Percentiles rank a stretch among this genome's conserved stretches.
phyloP scores from a whole-genome alignment of 2,113 vertebrate genomes.

The Tonatia bakeri region DNA sequence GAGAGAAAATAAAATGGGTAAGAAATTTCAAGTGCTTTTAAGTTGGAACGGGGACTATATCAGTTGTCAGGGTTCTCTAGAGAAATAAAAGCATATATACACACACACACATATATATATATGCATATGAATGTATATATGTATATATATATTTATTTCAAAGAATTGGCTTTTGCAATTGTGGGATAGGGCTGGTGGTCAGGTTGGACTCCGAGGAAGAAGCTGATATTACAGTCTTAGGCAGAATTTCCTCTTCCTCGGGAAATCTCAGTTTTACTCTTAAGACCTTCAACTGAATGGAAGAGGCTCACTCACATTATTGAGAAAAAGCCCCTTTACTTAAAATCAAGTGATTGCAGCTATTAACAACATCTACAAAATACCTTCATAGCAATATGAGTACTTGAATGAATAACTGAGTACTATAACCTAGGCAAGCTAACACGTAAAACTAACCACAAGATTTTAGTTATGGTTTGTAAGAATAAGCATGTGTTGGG shows the following conservation, averaged over 20 bases:
- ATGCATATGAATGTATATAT: no score
- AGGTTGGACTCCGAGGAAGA: neutral
- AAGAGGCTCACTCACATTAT: neutral
- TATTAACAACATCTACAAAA: neutral
- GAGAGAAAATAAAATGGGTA: neutral
- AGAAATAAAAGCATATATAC: neutral
- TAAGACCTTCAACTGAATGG: neutral
- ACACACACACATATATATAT: neutral
- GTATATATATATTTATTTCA: neutral
- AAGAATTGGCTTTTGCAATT: neutral
- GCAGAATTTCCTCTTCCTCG: neutral
- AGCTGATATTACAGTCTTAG: neutral
- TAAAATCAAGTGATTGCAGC: neutral
- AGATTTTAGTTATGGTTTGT: neutral
- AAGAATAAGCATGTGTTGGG: neutral
- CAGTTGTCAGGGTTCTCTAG: neutral
- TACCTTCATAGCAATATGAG: neutral
- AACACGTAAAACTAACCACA: neutral
- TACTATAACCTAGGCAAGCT: neutral
- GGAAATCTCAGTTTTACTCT: neutral
- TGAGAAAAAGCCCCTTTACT: neutral
- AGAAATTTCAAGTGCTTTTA: conserved; percentile 36
- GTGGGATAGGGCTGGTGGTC: no score
- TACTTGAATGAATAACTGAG: neutral
- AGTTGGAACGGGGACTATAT: neutral